phyloP scores from a whole-genome alignment of 30 jellyfish, hydroid and myxozoan genomes.

The Aurelia sp. region DNA sequence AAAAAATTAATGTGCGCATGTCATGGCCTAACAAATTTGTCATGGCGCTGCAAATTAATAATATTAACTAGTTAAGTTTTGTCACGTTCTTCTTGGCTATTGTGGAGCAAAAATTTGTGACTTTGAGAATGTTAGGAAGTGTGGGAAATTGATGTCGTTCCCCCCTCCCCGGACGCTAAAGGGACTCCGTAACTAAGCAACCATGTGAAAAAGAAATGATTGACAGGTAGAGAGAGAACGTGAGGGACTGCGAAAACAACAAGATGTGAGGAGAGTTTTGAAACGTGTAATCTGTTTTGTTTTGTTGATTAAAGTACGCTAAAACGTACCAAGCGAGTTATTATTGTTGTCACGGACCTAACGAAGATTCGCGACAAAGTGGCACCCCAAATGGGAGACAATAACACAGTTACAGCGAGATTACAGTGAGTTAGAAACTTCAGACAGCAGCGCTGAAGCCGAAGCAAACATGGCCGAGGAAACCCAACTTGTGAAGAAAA shows the following conservation, averaged over 20 bases:
- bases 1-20: too few species aligned
- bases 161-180: constrained; percentile 46
- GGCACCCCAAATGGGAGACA: background rate
- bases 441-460: background rate
- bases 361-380: constrained; percentile 30
- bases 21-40: too few species aligned
- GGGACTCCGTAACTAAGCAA: constrained; percentile 33
- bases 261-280: constrained; percentile 34
- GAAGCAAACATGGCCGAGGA: background rate
- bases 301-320: constrained; percentile 14
- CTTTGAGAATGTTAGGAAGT: too few species aligned
- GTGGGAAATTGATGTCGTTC: constrained; percentile 38
- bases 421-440: background rate
- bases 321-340: constrained; percentile 22
- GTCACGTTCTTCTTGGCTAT: too few species aligned
- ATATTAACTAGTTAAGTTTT: too few species aligned
- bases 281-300: constrained; percentile 3
- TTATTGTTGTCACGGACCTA: constrained; percentile 33
- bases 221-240: constrained; percentile 13
- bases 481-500: background rate
- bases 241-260: constrained; percentile 14
- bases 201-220: constrained; percentile 9
- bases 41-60: too few species aligned
- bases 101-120: too few species aligned
- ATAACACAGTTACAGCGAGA: too few species aligned